phyloP scores from a whole-genome alignment of 2,888 invertebrate genomes.

The Thyatira batis region DNA sequence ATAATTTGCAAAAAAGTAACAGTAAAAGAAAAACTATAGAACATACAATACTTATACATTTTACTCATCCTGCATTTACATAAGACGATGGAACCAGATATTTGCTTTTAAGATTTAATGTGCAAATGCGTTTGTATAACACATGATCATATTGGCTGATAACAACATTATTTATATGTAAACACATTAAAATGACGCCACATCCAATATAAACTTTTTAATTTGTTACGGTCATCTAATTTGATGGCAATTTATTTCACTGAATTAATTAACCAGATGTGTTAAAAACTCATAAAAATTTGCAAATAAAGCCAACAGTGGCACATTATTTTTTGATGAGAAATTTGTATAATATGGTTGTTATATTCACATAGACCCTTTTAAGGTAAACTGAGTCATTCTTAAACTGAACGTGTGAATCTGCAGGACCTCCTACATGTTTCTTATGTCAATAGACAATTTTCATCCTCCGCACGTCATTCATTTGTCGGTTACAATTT shows the following conservation, averaged over 20 bases:
- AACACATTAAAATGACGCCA: conserved; percentile 3
- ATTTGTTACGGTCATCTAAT: conserved; percentile 1
- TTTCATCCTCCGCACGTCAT: conserved; percentile 2
- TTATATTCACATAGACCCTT: conserved; percentile 21
- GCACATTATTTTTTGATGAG: conserved; percentile 29
- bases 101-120: too few species aligned
- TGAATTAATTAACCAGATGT: conserved; percentile 40
- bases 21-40: too few species aligned
- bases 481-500: not conserved
- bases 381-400: conserved; percentile 36
- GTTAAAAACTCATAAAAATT: conserved; percentile 33
- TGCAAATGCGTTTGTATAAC: too few species aligned
- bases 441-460: conserved; percentile 7
- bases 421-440: conserved; percentile 11
- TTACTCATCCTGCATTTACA: too few species aligned
- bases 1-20: too few species aligned
- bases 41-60: too few species aligned
- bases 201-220: conserved; percentile 18
- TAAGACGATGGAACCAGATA: too few species aligned
- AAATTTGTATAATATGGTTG: conserved; percentile 22
- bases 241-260: conserved; percentile 7
- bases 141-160: not conserved
- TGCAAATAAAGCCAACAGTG: conserved; percentile 35
- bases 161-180: not conserved
- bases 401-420: conserved; percentile 23